phyloP scores from a whole-genome alignment of 2,888 invertebrate species.

The Lumbricus terrestris region DNA sequence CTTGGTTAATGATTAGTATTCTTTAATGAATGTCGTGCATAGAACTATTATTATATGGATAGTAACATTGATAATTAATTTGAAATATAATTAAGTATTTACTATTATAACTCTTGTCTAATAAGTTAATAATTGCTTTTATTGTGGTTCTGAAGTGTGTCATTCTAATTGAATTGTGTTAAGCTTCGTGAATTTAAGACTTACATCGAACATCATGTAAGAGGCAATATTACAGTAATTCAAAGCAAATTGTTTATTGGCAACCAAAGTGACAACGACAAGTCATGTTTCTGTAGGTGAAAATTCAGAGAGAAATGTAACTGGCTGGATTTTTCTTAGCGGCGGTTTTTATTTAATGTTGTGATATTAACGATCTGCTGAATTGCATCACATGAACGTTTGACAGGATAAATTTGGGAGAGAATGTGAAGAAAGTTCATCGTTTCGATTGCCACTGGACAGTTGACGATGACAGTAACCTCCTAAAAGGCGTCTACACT shows the following conservation, averaged over 20 bases:
- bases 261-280: no score
- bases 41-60: no score
- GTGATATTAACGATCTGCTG: background rate
- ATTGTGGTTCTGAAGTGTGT: background rate
- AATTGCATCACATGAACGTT: background rate
- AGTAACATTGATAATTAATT: no score
- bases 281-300: no score
- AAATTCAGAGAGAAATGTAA: background rate
- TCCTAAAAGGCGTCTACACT: constrained; percentile 86
- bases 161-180: no score
- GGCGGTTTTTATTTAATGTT: background rate
- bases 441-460: constrained; percentile 89
- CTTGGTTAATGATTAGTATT: background rate
- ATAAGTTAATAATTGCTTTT: background rate
- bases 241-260: no score
- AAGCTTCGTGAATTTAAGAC: no score
- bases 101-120: background rate
- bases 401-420: constrained; percentile 18
- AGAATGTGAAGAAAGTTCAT: constrained; percentile 51
- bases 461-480: constrained; percentile 80
- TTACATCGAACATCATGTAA: no score
- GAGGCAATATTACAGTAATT: no score
- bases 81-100: background rate
- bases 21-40: background rate
- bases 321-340: background rate